Base-by-base conservation (phyloP, 1,140 invertebrate species). In the Nasonia vitripennis region DNA sequence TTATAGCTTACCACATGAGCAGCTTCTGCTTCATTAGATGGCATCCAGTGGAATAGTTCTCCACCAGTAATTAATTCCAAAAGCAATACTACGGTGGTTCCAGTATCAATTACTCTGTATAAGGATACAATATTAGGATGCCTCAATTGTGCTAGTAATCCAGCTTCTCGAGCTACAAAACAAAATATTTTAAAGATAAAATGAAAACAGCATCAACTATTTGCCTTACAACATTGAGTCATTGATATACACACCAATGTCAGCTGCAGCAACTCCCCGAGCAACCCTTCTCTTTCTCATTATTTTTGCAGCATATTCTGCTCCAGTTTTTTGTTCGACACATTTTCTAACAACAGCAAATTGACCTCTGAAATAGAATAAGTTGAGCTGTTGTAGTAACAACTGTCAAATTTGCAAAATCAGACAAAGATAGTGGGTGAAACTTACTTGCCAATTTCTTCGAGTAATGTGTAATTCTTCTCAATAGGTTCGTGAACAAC, bases 281-380 rank as follows among this genome's bases (percentile, higher is more conserved):
- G 94, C 93, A 85, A 94, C 94, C 81, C 96, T 92, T 71, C 95
- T 91, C 88, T 96, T 96, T 86, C 95, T 93, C 88, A 97, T 95
- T 89, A 95, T 96, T 91, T 97, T 97, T 87, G 96, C 96, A 20
- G 96, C 96, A 91, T 94, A 97, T 81, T 94, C 91, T 20, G 91
- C 87, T 2, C 95, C 94, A 5, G 94, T 95, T 87, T 94, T 92
- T 81, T 94, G 91, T 87, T 96, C 94, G 48, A 92, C 91, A 86
- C 95, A 96, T 91, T 95, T 94, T 89, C 94, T 93, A 55, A 97
- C 96, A 84, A 96, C 94, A 2, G 96, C 96, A 93, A 96, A 97
- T 91, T 96, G 96, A 45, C 96, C 96, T 89, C 96, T 96, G 86
- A 2, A 92, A 92, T 83, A 75, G 17, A 84, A 74, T 75, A 62